phyloP scores from a whole-genome alignment of 2,113 vertebrate genomes.

The Condylura cristata region DNA sequence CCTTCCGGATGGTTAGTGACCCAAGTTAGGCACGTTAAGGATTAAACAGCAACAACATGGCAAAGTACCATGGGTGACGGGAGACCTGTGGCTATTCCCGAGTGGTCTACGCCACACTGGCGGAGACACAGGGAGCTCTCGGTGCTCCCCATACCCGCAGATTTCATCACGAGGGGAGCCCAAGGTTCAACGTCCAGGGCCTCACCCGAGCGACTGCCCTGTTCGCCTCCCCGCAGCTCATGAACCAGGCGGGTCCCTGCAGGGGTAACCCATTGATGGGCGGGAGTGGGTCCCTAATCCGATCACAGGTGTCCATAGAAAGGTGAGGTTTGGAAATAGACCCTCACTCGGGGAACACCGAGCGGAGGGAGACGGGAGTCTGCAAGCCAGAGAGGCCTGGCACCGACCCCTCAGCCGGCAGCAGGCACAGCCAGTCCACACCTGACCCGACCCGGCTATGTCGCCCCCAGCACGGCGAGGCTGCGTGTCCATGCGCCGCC shows the following conservation, averaged over 20 bases:
- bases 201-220: no score
- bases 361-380: no score
- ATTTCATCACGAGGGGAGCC: background rate
- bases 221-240: background rate
- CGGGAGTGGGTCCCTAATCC: background rate
- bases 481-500: no score
- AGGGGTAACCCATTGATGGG: background rate
- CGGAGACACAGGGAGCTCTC: background rate
- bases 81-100: fast-evolving
- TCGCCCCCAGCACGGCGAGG: background rate
- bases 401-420: background rate
- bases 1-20: background rate
- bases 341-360: background rate
- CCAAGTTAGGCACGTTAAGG: background rate
- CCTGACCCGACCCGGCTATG: background rate
- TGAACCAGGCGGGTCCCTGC: background rate
- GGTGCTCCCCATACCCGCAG: background rate
- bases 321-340: background rate
- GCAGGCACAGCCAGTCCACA: background rate
- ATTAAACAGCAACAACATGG: background rate
- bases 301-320: background rate
- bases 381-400: background rate
- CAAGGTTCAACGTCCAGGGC: background rate
- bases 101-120: background rate
- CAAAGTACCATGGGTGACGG: background rate